A percentile compares a stretch with the other conserved stretches of the same genome.
phyloP scores from a whole-genome alignment of 2,113 vertebrate genomes.

The Diadophis punctatus region DNA sequence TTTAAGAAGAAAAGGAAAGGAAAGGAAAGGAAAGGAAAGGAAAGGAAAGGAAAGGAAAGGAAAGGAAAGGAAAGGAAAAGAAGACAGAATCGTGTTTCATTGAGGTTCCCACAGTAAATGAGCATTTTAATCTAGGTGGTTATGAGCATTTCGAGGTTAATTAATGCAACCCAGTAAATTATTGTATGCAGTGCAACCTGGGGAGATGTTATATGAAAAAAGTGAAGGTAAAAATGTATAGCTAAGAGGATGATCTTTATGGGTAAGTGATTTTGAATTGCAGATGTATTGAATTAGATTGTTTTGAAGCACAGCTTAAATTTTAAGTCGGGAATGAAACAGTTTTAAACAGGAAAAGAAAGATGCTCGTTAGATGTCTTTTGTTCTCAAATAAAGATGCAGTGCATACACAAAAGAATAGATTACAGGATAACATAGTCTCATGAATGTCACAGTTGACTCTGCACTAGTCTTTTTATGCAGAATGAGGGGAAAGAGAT shows the following conservation, averaged over 20 bases:
- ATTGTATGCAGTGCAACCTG: slow-evolving; percentile 8
- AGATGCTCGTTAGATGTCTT: not conserved
- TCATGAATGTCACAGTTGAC: not conserved
- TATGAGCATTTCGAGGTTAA: slow-evolving; percentile 10
- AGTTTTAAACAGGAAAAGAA: not conserved
- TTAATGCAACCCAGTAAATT: slow-evolving; percentile 46
- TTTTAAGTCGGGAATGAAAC: not conserved
- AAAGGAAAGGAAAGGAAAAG: slow-evolving; percentile 6
- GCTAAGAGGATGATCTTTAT: slow-evolving; percentile 8
- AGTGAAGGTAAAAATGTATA: not conserved
- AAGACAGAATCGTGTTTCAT: slow-evolving; percentile 1
- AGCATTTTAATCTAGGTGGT: slow-evolving; percentile 15
- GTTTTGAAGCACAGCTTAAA: slow-evolving; percentile 13
- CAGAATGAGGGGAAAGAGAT: not conserved
- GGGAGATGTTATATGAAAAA: not conserved
- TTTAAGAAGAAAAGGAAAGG: not conserved
- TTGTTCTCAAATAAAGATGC: not conserved
- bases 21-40: not conserved
- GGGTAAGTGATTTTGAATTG: slow-evolving; percentile 24
- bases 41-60: not conserved
- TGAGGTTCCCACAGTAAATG: not conserved
- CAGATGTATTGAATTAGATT: not conserved
- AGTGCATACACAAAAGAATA: not conserved
- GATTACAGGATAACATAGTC: accelerated
- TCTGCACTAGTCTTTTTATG: not conserved